Base-by-base conservation (phyloP, 2,888 invertebrate species). In the Caenorhabditis drosophilae region DNA sequence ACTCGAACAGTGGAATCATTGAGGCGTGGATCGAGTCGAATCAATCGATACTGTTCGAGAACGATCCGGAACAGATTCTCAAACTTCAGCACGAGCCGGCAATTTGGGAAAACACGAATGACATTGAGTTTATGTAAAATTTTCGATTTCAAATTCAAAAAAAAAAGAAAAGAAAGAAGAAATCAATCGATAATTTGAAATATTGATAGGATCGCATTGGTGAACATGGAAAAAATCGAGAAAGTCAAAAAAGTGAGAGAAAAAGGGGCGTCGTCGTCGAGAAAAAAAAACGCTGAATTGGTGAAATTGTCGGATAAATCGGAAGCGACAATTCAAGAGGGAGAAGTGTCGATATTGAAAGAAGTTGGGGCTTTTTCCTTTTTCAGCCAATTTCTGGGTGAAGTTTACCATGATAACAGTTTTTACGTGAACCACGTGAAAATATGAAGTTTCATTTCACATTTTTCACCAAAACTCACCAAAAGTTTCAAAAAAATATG, bases 281-380 rank as follows among this genome's bases (percentile, higher is more conserved):
- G 42, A 18, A 44, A 44, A 11, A 35, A 36, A 7, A 23, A 9
- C 4, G 55, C 47, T 1, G 47, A 55, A 26, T 36, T 62, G 25
- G 61, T 62, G 18, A 62, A 55, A 35, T 47, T 62, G 25, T 56
- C 51, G 16, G 61, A 62, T 31, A 56, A 23, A 23, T n/a, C 18
- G 23, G 23, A 56, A 27, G 51, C 56, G n/a, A 56, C 20, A 27
- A 41, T 55, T 15, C 61, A 62, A 27, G 41, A 42, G 12, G 61
- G 56, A 31, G 61, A 62, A 35, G 61, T 62, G 1, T 62, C 61
- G 20, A 62, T 62, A 9, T 48, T 56, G 9, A 55, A 52, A 2
- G 61, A 62, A 18, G 23, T 62, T 20, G 16, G 40, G n/a, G n/a
- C n/a, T n/a, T n/a, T n/a, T n/a, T n/a, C n/a, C n/a, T n/a, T n/a